Conservation (phyloP, 1,140 invertebrate genomes). For the Dufourea novaeangliae region DNA sequence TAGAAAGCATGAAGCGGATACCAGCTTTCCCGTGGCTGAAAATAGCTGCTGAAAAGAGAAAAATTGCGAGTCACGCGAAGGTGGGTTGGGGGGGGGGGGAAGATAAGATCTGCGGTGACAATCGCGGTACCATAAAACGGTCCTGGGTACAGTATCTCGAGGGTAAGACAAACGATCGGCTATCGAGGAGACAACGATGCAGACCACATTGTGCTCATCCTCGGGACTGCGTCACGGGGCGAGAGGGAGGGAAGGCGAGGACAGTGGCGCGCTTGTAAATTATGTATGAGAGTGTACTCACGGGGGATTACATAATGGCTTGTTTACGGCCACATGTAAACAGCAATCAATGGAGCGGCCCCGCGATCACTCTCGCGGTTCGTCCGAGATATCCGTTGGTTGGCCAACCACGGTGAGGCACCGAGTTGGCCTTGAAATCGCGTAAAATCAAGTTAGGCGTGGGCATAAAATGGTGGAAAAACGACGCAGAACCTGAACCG, state of each 20-base stretch:
- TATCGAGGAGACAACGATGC: background rate
- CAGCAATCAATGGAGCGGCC: slow-evolving; percentile 70
- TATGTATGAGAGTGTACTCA: slow-evolving; percentile 72
- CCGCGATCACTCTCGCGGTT: slow-evolving; percentile 47
- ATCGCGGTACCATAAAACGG: background rate
- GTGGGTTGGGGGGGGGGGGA: too few relatives aligned
- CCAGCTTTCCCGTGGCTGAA: background rate
- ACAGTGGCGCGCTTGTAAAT: slow-evolving; percentile 65
- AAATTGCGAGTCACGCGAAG: background rate
- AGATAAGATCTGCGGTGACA: too few relatives aligned
- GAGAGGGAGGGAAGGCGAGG: slow-evolving; percentile 3
- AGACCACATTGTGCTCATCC: slow-evolving; percentile 23
- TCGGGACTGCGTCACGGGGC: background rate
- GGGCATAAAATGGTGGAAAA: background rate
- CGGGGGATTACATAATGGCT: slow-evolving; percentile 72
- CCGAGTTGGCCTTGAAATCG: slow-evolving; percentile 27
- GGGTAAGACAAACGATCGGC: slow-evolving; percentile 3
- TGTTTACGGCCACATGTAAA: slow-evolving; percentile 75
- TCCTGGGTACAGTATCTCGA: background rate
- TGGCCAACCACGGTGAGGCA: background rate
- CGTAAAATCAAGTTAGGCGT: slow-evolving; percentile 39
- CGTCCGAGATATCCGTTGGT: slow-evolving; percentile 14
- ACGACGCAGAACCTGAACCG: slow-evolving; percentile 28
- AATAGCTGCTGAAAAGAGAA: slow-evolving; percentile 9
- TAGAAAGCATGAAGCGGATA: slow-evolving; percentile 43